Evolutionary conservation across 2,797 vertebrate species (phyloP), one percentile per base, ranked within the genome.

Genomic region (Enteromius treurensis): DNA sequence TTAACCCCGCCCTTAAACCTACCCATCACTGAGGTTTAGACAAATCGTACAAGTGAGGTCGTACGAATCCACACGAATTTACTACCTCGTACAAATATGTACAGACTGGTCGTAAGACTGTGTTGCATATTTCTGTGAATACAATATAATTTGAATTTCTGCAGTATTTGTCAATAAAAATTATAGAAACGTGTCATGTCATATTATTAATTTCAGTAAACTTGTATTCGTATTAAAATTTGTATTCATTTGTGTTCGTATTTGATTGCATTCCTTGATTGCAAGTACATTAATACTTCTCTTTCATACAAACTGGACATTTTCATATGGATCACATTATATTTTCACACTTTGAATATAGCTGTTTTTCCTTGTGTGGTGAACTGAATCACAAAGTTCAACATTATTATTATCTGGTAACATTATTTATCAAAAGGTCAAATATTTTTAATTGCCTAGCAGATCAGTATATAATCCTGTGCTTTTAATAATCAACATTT

Each of bases 101-200:
- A 42, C 42, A 2, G 11, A 45, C 10, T 45, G 42, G 10, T 45
- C 0, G 3, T 45, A 10, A 45, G 42, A 45, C 42, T 45, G 42
- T 42, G 40, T 11, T 45, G 42, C 42, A 23, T n/a, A 58, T 70
- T 26, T 80, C 17, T 80, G 51, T 80, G 10, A 42, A 80, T 19
- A 29, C 5, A 29, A 19, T 68, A 53, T 15, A 3, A 40, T 69
- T 40, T 11, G 47, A 67, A 79, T 40, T 19, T 79, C 14, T 64
- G 29, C 58, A 13, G 49, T n/a, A 64, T 81, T 62, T 81, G 42
- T 40, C 80, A 81, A 81, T 37, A 81, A 64, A 80, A 73, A 8
- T 45, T 1, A 23, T 19, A 74, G 51, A 60, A 80, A 34, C 17
- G 5, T 37, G 19, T 60, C 7, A n/a, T 80, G 37, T 34, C 10